These are phyloP conservation scores for Apocrypta bakeri DNA, from an alignment of 1,140 invertebrate genomes.

Conservation along the genomic window DNA sequence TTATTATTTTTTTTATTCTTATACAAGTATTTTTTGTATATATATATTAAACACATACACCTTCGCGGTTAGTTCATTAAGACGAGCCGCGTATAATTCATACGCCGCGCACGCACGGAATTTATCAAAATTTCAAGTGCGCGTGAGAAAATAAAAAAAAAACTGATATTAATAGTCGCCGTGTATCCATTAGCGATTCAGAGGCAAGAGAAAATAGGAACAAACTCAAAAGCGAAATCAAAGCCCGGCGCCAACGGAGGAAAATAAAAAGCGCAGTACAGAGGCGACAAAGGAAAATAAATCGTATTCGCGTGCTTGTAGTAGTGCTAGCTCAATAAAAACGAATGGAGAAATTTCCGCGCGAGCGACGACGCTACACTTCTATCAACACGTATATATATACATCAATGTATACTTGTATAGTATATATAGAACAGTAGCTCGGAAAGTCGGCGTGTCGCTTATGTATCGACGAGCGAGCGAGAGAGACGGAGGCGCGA, in stretches of 20 bases:
- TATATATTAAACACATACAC: too few species aligned
- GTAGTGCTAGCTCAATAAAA: slow-evolving; percentile 22
- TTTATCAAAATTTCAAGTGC: background rate
- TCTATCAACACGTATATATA: background rate
- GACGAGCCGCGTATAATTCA: too few species aligned
- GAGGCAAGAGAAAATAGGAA: background rate
- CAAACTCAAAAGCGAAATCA: background rate
- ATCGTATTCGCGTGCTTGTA: background rate
- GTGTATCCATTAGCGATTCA: background rate
- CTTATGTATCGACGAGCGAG: background rate
- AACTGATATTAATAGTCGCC: too few species aligned
- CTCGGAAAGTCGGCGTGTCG: background rate
- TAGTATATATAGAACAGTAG: too few species aligned
- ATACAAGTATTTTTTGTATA: too few species aligned
- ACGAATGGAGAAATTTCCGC: slow-evolving; percentile 22
- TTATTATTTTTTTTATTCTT: background rate
- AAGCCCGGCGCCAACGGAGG: background rate
- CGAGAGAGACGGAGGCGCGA: too few species aligned
- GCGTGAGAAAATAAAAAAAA: background rate
- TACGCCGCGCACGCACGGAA: too few species aligned
- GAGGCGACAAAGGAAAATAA: background rate
- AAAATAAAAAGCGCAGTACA: background rate
- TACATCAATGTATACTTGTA: background rate
- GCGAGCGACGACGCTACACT: background rate
- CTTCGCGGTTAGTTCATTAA: too few species aligned